These are phyloP conservation scores for Hormaphis cornu DNA, from an alignment of 1,140 invertebrate species.

Conservation along the genomic window DNA sequence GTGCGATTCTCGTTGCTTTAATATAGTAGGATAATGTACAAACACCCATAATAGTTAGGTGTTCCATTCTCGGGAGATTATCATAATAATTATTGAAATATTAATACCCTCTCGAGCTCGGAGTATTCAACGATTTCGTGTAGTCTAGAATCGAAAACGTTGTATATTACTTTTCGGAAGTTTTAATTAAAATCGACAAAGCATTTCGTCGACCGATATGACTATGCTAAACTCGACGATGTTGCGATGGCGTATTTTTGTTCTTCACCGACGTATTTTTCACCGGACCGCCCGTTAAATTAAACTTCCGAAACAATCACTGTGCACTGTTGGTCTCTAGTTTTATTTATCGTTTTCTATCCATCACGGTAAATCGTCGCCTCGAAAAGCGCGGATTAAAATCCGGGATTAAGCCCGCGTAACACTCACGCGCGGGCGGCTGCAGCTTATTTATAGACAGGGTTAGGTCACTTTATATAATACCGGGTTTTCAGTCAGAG, in stretches of 20 bases:
- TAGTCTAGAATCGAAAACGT: no score
- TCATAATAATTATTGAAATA: no score
- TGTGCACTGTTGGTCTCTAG: background rate
- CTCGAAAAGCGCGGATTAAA: background rate
- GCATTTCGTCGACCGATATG: no score
- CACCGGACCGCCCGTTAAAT: background rate
- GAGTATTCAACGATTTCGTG: no score
- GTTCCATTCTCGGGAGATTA: no score
- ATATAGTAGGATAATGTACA: no score
- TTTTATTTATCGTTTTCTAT: slow-evolving; percentile 22
- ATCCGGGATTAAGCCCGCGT: background rate
- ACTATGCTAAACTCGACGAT: background rate
- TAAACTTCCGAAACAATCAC: slow-evolving; percentile 18
- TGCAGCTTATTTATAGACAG: slow-evolving; percentile 11
- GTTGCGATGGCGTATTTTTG: no score
- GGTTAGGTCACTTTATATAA: background rate
- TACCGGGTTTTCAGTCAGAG: background rate
- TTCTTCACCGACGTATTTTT: slow-evolving; percentile 1
- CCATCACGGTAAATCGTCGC: slow-evolving; percentile 19
- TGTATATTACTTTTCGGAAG: no score
- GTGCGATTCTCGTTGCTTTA: no score
- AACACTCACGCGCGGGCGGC: background rate
- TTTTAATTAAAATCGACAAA: slow-evolving; percentile 4
- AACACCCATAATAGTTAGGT: no score
- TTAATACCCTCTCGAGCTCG: no score